Percentiles rank a stretch among this genome's conserved stretches.
These are phyloP conservation scores for Mesembrinibis cayennensis DNA, from an alignment of 2,113 vertebrate species.

Conservation along the genomic window DNA sequence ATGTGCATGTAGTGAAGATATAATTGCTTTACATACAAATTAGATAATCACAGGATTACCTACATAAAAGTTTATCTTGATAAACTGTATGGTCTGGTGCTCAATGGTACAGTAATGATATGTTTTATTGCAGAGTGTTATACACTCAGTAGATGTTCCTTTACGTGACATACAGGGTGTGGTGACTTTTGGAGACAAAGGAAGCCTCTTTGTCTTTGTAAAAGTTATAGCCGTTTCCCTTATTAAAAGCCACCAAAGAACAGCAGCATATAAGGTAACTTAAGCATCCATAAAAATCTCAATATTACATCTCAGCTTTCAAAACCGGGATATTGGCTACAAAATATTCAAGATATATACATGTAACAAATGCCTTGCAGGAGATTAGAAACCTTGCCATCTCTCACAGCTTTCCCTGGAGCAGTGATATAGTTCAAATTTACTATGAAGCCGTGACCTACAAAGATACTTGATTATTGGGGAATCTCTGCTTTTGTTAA, in stretches of 20 bases:
- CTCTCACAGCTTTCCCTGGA: background rate
- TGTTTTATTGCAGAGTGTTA: background rate
- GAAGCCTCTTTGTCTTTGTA: background rate
- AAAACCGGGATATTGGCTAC: background rate
- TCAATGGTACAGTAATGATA: background rate
- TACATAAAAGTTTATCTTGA: background rate
- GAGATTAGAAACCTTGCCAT: background rate
- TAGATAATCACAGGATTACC: background rate
- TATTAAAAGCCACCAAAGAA: background rate
- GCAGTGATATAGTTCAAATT: background rate
- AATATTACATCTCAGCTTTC: background rate
- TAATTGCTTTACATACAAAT: background rate
- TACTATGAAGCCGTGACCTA: background rate
- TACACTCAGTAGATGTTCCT: background rate
- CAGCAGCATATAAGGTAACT: background rate
- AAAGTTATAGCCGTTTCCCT: background rate
- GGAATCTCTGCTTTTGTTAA: background rate
- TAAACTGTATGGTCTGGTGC: background rate
- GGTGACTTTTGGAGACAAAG: slow-evolving; percentile 13
- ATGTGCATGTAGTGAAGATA: background rate
- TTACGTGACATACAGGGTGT: background rate
- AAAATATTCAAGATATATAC: background rate
- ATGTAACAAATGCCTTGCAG: background rate
- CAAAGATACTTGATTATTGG: background rate
- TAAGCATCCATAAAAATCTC: background rate